Base-by-base conservation (phyloP, 2,797 vertebrate genomes). In the Lycodopsis pacificus region DNA sequence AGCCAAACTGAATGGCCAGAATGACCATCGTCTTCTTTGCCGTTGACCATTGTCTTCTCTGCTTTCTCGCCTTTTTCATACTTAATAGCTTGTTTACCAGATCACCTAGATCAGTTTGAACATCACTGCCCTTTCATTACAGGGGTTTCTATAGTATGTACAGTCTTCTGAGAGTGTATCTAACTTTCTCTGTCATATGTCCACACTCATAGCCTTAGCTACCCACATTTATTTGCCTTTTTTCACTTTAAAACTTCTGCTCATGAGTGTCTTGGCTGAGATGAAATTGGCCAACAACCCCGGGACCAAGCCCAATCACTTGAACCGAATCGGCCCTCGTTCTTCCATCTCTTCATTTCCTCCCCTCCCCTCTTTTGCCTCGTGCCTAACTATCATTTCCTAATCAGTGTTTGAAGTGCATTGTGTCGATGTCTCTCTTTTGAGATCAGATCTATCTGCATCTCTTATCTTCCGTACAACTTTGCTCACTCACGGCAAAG, bases 281-380 rank as follows among this genome's bases (percentile, higher is more conserved):
- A 62, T 69, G 4, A 74, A 80, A 71, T 65, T 79, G 69, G 34
- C 64, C 5, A 9, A 65, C 57, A 73, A 74, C 68, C 62, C 40
- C 6, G 0, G 58, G 36, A 56, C 44, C 11, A 56, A 76, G 6
- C 54, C 27, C 75, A 88, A 79, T 87, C 77, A 79, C 77, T 80
- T 51, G 10, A 58, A 73, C 20, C 53, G 80, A 84, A 89, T 78
- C 63, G 70, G 30, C n/a, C 40, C 69, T 83, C 4, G 0, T 71
- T 70, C 51, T 53, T 53, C 58, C 40, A 40, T 83, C 42, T 44
- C 38, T 62, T 84, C 67, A 53, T 81, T 80, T 81, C 59, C 61
- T 73, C 30, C 14, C 22, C 8, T 7, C 42, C 13, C 2, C 54
- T 77, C 34, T 74, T 82, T 76, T 85, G 71, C 81, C 77, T 74